A percentile compares a stretch with the other conserved stretches of the same genome.
phyloP scores from a whole-genome alignment of 1,140 invertebrate genomes.

The Dendrolimus punctatus region DNA sequence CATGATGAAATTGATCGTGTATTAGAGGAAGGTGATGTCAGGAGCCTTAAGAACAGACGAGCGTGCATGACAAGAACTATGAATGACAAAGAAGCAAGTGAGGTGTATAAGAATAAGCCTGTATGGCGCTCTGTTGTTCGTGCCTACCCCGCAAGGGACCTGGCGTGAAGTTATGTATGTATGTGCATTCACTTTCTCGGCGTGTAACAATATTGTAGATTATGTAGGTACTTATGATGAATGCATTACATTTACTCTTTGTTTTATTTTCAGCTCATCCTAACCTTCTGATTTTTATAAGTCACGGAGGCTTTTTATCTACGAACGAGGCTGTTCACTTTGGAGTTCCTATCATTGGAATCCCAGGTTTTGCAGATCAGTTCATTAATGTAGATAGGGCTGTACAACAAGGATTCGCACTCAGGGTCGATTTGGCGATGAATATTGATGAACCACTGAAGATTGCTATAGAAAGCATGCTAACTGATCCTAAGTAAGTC shows the following conservation, averaged over 20 bases:
- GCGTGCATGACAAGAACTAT: too few species aligned
- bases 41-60: too few species aligned
- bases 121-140: too few species aligned
- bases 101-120: too few species aligned
- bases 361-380: constrained; percentile 80
- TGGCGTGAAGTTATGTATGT: too few species aligned
- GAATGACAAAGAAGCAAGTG: too few species aligned
- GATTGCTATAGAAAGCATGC: constrained; percentile 23
- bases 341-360: constrained; percentile 77
- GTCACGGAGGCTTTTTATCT: constrained; percentile 80
- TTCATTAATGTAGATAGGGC: constrained; percentile 55
- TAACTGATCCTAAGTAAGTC: constrained; percentile 21
- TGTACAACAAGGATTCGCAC: constrained; percentile 29
- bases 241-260: constrained; percentile 8
- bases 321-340: constrained; percentile 77
- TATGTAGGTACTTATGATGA: too few species aligned
- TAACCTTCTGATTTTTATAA: constrained; percentile 77
- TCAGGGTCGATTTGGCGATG: constrained; percentile 16
- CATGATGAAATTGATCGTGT: too few species aligned
- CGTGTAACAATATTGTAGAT: too few species aligned
- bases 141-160: too few species aligned
- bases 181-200: too few species aligned
- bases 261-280: constrained; percentile 76
- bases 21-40: too few species aligned
- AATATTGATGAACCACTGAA: constrained; percentile 18